Conservation (phyloP, 2,888 invertebrate species). For the Volucella inanis region DNA sequence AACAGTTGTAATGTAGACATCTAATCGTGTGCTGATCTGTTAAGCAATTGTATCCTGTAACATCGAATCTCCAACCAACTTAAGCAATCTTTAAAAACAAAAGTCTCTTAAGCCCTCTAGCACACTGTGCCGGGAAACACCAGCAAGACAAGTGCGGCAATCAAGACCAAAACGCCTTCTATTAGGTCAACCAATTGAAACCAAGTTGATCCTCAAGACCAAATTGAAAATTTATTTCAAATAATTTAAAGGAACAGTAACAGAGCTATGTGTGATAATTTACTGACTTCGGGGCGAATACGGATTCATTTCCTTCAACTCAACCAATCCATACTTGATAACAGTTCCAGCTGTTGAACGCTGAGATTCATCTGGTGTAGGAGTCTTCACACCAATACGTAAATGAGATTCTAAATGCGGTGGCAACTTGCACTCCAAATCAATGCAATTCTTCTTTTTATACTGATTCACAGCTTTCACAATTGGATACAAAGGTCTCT, state of each 20-base stretch:
- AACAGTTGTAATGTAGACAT: too few relatives aligned
- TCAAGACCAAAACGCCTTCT: constrained; percentile 1
- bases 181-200: not conserved
- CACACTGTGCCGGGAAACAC: too few relatives aligned
- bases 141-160: too few relatives aligned
- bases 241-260: constrained; percentile 53
- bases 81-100: too few relatives aligned
- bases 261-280: constrained; percentile 5
- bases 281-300: constrained; percentile 11
- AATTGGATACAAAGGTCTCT: constrained; percentile 80
- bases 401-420: constrained; percentile 79
- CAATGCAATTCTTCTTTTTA: constrained; percentile 79
- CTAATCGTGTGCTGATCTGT: too few relatives aligned
- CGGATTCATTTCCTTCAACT: constrained; percentile 40
- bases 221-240: constrained; percentile 27
- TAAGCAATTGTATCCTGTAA: too few relatives aligned
- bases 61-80: too few relatives aligned
- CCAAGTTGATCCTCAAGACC: constrained; percentile 2
- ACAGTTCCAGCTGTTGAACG: not conserved
- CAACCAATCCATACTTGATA: constrained; percentile 43
- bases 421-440: constrained; percentile 77
- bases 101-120: too few relatives aligned
- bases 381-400: constrained; percentile 77
- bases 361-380: not conserved
- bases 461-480: constrained; percentile 79